phyloP scores from a whole-genome alignment of 2,797 vertebrate genomes.

The Fundulus diaphanus region DNA sequence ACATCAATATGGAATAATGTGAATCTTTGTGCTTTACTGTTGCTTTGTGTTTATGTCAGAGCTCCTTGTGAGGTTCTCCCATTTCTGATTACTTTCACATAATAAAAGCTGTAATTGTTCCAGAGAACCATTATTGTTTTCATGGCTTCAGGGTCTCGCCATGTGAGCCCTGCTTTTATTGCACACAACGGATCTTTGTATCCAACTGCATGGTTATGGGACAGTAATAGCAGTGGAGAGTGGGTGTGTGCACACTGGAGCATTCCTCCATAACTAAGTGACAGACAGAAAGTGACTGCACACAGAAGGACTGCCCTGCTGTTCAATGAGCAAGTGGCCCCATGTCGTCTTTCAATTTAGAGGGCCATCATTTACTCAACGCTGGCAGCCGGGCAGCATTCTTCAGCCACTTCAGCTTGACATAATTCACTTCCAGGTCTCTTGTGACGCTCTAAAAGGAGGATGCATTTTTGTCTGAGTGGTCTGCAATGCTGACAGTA shows the following conservation, averaged over 20 bases:
- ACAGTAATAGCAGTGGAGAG: constrained; percentile 67
- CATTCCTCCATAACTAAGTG: constrained; percentile 79
- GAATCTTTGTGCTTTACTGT: too few relatives aligned
- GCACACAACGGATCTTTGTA: constrained; percentile 71
- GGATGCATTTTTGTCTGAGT: constrained; percentile 46
- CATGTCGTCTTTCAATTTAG: constrained; percentile 56
- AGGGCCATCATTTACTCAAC: constrained; percentile 58
- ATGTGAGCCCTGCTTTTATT: constrained; percentile 55
- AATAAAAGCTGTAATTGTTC: constrained; percentile 29
- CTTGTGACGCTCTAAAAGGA: constrained; percentile 41
- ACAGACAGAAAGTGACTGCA: constrained; percentile 58
- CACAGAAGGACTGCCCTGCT: constrained; percentile 49
- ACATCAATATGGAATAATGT: not conserved
- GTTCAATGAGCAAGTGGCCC: constrained; percentile 50
- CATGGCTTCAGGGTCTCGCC: constrained; percentile 49
- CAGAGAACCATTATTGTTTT: constrained; percentile 34
- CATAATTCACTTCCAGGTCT: constrained; percentile 47
- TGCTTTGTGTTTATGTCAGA: not conserved
- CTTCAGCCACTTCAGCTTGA: constrained; percentile 37
- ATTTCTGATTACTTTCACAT: constrained; percentile 47
- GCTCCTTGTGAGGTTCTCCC: constrained; percentile 24
- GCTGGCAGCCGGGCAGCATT: constrained; percentile 51
- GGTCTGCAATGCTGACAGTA: constrained; percentile 50
- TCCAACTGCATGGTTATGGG: constrained; percentile 60
- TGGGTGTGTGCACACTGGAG: constrained; percentile 51